These are phyloP conservation scores for Drosophila anomelani DNA, from an alignment of 2,888 invertebrate genomes.

Conservation along the genomic window DNA sequence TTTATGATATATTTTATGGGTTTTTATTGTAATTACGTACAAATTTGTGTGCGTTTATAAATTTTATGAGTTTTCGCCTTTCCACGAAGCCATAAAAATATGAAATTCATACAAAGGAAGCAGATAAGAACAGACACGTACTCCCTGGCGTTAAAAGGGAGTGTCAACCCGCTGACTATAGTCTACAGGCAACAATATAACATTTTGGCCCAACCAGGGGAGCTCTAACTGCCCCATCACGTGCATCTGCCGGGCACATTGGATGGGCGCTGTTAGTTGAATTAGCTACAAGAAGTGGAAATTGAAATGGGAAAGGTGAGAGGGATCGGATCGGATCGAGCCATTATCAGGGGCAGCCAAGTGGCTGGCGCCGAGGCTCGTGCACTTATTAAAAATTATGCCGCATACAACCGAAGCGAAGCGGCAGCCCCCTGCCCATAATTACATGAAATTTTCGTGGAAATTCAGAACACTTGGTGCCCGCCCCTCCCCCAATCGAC, in stretches of 20 bases:
- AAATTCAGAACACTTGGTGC: slow-evolving; percentile 63
- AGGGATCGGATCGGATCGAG: slow-evolving; percentile 27
- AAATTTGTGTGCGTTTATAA: slow-evolving; percentile 69
- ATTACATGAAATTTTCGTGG: slow-evolving; percentile 78
- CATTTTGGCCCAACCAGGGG: slow-evolving; percentile 12
- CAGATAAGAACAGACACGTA: slow-evolving; percentile 43
- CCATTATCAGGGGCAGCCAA: slow-evolving; percentile 34
- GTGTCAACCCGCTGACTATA: slow-evolving; percentile 51
- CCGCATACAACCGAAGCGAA: slow-evolving; percentile 31
- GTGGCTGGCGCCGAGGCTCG: slow-evolving; percentile 58
- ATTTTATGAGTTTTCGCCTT: slow-evolving; percentile 56
- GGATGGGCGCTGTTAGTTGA: slow-evolving; percentile 32
- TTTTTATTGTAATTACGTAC: slow-evolving; percentile 79
- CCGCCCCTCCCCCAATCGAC: slow-evolving; percentile 25
- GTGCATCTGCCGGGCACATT: slow-evolving; percentile 31
- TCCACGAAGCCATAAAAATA: slow-evolving; percentile 78
- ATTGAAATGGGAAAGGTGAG: slow-evolving; percentile 29
- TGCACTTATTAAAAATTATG: slow-evolving; percentile 47
- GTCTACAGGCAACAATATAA: slow-evolving; percentile 5
- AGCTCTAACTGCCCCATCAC: slow-evolving; percentile 26
- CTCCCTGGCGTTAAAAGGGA: slow-evolving; percentile 26
- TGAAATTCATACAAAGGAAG: slow-evolving; percentile 45
- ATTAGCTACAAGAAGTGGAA: slow-evolving; percentile 25
- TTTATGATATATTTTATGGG: slow-evolving; percentile 73
- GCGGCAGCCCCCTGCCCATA: slow-evolving; percentile 46